Conservation (phyloP, 2,113 vertebrate species). For the Oncorhynchus mykiss region DNA sequence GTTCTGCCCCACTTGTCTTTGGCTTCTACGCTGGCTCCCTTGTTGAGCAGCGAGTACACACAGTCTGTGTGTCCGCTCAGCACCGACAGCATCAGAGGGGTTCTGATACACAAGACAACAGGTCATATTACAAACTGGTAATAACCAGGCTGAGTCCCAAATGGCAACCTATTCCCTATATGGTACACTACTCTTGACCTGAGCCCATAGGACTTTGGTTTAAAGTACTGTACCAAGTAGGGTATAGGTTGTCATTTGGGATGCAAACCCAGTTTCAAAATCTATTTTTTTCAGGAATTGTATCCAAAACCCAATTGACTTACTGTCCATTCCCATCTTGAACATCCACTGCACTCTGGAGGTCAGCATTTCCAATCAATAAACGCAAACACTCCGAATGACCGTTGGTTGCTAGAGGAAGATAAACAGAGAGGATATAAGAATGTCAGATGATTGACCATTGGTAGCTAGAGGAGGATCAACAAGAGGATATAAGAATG, state of each 20-base stretch:
- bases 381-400: slow-evolving; percentile 96
- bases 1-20: slow-evolving; percentile 97
- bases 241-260: no score
- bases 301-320: slow-evolving; percentile 50
- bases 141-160: no score
- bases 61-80: slow-evolving; percentile 96
- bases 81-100: slow-evolving; percentile 94
- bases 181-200: no score
- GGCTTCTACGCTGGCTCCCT: slow-evolving; percentile 94
- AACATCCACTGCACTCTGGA: slow-evolving; percentile 91
- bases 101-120: slow-evolving; percentile 68
- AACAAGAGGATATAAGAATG: no score
- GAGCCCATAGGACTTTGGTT: no score
- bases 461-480: not conserved
- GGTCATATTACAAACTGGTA: no score
- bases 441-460: no score
- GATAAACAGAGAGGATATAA: slow-evolving; percentile 1
- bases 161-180: no score
- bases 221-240: no score
- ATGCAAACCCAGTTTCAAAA: no score
- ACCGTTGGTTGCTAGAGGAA: slow-evolving; percentile 87
- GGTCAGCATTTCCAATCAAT: slow-evolving; percentile 92
- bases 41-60: slow-evolving; percentile 93
- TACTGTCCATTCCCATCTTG: slow-evolving; percentile 97
- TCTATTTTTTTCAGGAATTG: no score